Percentiles rank a stretch among this genome's conserved stretches.
Evolutionary conservation across 2,797 vertebrate genomes (phyloP).

Genomic region (Enteromius unitaeniatus): DNA sequence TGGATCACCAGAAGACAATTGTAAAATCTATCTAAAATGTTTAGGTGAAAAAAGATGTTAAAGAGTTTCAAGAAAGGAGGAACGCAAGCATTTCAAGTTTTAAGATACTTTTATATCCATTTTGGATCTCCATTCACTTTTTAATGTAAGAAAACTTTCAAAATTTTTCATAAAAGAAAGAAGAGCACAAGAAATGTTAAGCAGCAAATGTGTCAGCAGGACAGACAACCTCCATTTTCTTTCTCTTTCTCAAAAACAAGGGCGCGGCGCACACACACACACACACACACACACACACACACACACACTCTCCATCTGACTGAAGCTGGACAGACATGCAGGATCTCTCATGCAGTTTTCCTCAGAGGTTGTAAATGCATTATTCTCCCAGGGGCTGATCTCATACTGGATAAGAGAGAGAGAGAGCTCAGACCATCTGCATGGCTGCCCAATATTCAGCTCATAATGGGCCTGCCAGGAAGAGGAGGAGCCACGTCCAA

Average conservation of each 20-base stretch:
- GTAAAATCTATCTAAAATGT: background rate
- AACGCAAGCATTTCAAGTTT: background rate
- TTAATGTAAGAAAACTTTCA: background rate
- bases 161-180: background rate
- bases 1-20: background rate
- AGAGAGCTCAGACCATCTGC: constrained; percentile 34
- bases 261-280: background rate
- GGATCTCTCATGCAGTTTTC: constrained; percentile 47
- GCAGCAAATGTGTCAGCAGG: constrained; percentile 27
- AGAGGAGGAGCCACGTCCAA: constrained; percentile 23
- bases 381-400: constrained; percentile 45
- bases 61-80: background rate
- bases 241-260: constrained; percentile 34
- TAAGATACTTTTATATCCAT: background rate
- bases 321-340: background rate
- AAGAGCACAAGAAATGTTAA: background rate
- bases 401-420: constrained; percentile 46
- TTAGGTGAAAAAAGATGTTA: background rate
- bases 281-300: background rate
- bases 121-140: background rate
- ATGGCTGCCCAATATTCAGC: constrained; percentile 44
- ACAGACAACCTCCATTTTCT: constrained; percentile 35
- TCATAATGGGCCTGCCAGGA: constrained; percentile 40
- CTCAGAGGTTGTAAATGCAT: constrained; percentile 57
- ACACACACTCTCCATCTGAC: background rate